These are phyloP conservation scores for Latrodectus elegans DNA, from an alignment of 2,888 invertebrate genomes.

Conservation along the genomic window DNA sequence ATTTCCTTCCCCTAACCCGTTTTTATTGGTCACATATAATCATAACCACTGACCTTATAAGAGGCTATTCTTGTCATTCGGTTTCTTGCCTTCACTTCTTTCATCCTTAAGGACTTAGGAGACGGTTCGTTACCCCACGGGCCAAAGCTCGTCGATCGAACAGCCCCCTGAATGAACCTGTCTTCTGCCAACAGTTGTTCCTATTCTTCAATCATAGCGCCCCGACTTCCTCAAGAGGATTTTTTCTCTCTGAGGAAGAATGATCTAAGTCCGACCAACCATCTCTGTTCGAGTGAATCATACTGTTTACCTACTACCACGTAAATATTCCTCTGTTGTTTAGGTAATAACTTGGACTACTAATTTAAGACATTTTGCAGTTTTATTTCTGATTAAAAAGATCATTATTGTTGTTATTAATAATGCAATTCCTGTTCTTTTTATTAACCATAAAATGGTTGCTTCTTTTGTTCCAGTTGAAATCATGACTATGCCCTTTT, in stretches of 20 bases:
- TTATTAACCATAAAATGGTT: no score
- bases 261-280: background rate
- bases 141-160: conserved; percentile 36
- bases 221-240: conserved; percentile 8
- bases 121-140: conserved; percentile 29
- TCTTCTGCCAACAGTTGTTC: conserved; percentile 55
- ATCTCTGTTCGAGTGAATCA: background rate
- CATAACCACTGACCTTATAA: conserved; percentile 5
- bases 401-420: no score
- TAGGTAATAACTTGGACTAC: no score
- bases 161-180: conserved; percentile 46
- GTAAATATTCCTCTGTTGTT: no score
- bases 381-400: no score
- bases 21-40: conserved; percentile 29
- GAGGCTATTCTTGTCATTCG: conserved; percentile 3
- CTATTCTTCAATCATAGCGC: conserved; percentile 42
- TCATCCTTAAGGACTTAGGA: background rate
- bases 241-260: conserved; percentile 10
- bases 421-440: no score
- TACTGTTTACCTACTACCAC: no score
- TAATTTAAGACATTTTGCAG: no score
- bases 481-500: no score
- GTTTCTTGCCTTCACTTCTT: background rate
- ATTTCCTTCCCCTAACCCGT: conserved; percentile 12
- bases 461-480: no score